Conservation (phyloP, 2,888 invertebrate species). For the Poecilobothrus nobilitatus region DNA sequence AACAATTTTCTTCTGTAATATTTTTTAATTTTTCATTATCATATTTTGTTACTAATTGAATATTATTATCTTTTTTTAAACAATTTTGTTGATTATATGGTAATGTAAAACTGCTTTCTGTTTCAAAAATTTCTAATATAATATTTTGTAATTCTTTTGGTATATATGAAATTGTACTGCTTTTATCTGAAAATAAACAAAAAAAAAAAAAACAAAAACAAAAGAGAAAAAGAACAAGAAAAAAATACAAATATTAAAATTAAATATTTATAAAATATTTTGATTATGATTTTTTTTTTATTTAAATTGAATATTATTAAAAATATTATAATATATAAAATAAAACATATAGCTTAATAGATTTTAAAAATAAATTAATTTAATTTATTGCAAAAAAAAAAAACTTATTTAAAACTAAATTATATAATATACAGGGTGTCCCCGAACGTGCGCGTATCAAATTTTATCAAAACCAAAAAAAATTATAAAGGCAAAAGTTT, state of each 20-base stretch:
- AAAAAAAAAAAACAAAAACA: background rate
- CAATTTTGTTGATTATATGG: background rate
- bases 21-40: slow-evolving; percentile 18
- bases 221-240: too few species aligned
- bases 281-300: background rate
- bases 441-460: too few species aligned
- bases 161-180: slow-evolving; percentile 22
- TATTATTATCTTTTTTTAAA: background rate
- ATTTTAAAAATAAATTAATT: too few species aligned
- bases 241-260: too few species aligned
- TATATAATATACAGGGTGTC: too few species aligned
- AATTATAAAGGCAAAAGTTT: too few species aligned
- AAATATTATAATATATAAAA: too few species aligned
- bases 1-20: slow-evolving; percentile 24
- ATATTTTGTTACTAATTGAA: background rate
- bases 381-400: too few species aligned
- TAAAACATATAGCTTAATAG: background rate
- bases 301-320: background rate
- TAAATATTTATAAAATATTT: background rate
- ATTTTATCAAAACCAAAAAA: too few species aligned
- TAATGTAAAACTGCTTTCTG: background rate
- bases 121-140: slow-evolving; percentile 29
- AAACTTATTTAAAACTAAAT: too few species aligned
- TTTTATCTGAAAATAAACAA: slow-evolving; percentile 17
- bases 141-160: slow-evolving; percentile 30